Evolutionary conservation across 2,797 vertebrate species (phyloP), one percentile per base, ranked within the genome.

Genomic region (Anabas testudineus): DNA sequence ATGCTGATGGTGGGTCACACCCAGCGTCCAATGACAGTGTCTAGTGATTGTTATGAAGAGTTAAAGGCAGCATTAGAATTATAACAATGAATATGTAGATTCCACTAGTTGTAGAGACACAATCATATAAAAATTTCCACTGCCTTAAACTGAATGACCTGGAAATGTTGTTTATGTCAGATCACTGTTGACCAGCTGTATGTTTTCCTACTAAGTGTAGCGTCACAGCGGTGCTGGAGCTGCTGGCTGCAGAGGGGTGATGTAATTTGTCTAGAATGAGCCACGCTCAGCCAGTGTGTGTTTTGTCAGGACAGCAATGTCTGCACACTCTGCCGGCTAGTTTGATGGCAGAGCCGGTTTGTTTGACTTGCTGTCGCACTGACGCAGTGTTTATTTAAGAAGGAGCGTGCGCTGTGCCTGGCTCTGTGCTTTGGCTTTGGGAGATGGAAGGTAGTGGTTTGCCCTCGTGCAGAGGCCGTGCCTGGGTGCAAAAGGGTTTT

Each of bases 191-290:
- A 54, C 22, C 7, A 5, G 53, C 19, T 14, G 48, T 2, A 8
- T 72, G 78, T 81, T 80, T 74, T 74, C 64, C 67, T 53, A 0
- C 41, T 63, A 39, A 82, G 78, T 77, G 64, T 63, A 65, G 57
- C 32, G 28, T 73, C 68, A 74, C 62, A 22, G 65, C 34, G 43
- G 51, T 53, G 78, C 77, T 68, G 77, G 47, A 79, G 81, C 67
- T 26, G 66, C 46, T 30, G 68, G 69, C 88, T 68, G 74, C 67
- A 67, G 66, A 14, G 8, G 22, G 73, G 63, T 93, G 91, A 94
- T 90, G 93, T 94, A 83, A 94, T 80, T 60, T 14, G 78, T 87
- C 77, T 71, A 90, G 85, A 88, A 88, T 88, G 83, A 86, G 79
- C 62, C 14, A 39, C 3, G 48, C 66, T 85, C 60, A 68, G 86